phyloP scores from a whole-genome alignment of 2,888 invertebrate genomes.

The Congeria kusceri region DNA sequence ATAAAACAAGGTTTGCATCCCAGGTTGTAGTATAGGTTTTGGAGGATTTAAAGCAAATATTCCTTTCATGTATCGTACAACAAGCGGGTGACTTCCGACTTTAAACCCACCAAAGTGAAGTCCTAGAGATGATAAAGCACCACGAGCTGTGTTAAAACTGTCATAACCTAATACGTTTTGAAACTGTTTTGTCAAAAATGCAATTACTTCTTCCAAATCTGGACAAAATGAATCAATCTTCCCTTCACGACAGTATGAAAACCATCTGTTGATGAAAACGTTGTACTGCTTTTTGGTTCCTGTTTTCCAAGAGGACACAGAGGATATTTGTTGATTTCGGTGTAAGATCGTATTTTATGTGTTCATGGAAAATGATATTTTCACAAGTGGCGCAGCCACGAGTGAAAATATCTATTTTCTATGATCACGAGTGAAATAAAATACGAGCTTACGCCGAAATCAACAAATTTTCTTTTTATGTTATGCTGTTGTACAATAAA shows the following conservation, averaged over 20 bases:
- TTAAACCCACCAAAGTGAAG: conserved; percentile 25
- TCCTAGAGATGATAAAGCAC: conserved; percentile 24
- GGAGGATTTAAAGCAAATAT: conserved; percentile 33
- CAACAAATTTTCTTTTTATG: too few relatives aligned
- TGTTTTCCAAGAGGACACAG: conserved; percentile 16
- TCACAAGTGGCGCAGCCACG: too few relatives aligned
- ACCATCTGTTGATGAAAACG: conserved; percentile 11
- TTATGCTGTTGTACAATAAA: too few relatives aligned
- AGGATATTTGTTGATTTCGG: conserved; percentile 10
- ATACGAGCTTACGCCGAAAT: too few relatives aligned
- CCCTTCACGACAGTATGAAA: conserved; percentile 17
- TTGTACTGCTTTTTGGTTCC: conserved; percentile 22
- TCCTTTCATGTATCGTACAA: conserved; percentile 37
- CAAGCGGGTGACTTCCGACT: conserved; percentile 29
- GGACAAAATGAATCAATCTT: conserved; percentile 12
- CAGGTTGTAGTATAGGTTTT: conserved; percentile 27
- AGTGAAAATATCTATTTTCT: too few relatives aligned
- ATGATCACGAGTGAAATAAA: too few relatives aligned
- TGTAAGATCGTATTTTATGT: too few relatives aligned
- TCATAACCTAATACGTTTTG: conserved; percentile 29
- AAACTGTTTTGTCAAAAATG: conserved; percentile 26
- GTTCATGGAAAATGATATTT: too few relatives aligned
- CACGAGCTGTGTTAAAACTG: conserved; percentile 27
- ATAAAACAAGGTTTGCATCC: conserved; percentile 30
- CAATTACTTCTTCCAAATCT: conserved; percentile 10